Evolutionary conservation across 2,113 vertebrate genomes (phyloP).

Genomic region (Dasyurus viverrinus): DNA sequence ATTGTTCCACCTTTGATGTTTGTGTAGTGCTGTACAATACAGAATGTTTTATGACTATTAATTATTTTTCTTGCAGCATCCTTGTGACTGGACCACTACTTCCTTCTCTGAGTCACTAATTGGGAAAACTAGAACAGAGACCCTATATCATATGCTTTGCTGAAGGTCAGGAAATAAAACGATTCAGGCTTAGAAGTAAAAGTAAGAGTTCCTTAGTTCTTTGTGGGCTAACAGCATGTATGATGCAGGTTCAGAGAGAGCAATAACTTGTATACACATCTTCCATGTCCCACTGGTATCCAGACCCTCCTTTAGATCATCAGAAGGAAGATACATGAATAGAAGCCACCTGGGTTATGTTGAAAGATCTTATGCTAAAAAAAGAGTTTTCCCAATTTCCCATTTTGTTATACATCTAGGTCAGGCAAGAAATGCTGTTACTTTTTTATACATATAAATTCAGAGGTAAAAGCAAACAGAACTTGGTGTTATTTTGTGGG

Average conservation of each 20-base stretch:
- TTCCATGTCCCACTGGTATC: neutral
- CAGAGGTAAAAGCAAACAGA: neutral
- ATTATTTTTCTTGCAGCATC: slow-evolving; percentile 28
- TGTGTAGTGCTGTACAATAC: neutral
- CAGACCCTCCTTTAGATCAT: neutral
- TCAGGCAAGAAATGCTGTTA: neutral
- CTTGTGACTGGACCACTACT: slow-evolving; percentile 17
- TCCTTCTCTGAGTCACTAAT: slow-evolving; percentile 42
- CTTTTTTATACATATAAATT: neutral
- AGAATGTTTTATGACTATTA: slow-evolving; percentile 56
- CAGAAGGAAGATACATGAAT: neutral
- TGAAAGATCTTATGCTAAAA: neutral
- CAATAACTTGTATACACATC: neutral
- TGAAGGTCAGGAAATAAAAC: slow-evolving; percentile 1
- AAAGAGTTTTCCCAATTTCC: neutral
- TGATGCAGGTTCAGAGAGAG: neutral
- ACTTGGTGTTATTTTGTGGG: neutral
- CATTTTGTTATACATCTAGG: neutral
- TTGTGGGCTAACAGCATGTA: neutral
- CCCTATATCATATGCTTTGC: slow-evolving; percentile 9
- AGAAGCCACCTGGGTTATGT: neutral
- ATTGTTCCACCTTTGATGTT: slow-evolving; percentile 26
- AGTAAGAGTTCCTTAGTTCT: neutral
- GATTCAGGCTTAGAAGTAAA: neutral
- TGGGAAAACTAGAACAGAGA: slow-evolving; percentile 27